phyloP scores from a whole-genome alignment of 2,888 invertebrate genomes.

The Eilema sororculum region DNA sequence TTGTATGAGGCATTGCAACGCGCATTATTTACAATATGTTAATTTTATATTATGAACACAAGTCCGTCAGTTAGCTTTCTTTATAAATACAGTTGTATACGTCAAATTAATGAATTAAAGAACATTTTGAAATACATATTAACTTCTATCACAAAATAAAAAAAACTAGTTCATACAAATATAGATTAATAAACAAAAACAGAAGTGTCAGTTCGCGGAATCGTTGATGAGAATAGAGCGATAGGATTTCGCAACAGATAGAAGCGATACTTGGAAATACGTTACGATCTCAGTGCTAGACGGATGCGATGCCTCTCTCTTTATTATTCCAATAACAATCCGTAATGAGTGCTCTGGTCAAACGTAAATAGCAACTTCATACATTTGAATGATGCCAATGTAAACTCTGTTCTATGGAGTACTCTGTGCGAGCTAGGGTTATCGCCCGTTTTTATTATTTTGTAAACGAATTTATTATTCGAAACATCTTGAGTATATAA shows the following conservation, averaged over 20 bases:
- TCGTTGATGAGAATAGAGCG: constrained; percentile 75
- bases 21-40: not conserved
- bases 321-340: constrained; percentile 87
- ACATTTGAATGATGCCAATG: constrained; percentile 85
- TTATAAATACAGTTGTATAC: not conserved
- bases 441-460: constrained; percentile 42
- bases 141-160: constrained; percentile 61
- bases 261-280: constrained; percentile 74
- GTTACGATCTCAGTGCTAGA: constrained; percentile 78
- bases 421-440: constrained; percentile 76
- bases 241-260: constrained; percentile 81
- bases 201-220: constrained; percentile 84
- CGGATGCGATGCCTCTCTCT: constrained; percentile 81
- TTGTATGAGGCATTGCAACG: not conserved
- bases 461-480: constrained; percentile 22
- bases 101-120: constrained; percentile 40
- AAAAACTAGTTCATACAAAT: constrained; percentile 77
- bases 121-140: constrained; percentile 55
- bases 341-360: constrained; percentile 86
- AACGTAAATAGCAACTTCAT: constrained; percentile 86
- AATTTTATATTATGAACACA: not conserved
- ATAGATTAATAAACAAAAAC: constrained; percentile 81
- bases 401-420: constrained; percentile 80
- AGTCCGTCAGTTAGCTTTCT: not conserved
- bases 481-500: constrained; percentile 9